phyloP scores from a whole-genome alignment of 2,113 vertebrate genomes.

The Neodon shergylaensis region DNA sequence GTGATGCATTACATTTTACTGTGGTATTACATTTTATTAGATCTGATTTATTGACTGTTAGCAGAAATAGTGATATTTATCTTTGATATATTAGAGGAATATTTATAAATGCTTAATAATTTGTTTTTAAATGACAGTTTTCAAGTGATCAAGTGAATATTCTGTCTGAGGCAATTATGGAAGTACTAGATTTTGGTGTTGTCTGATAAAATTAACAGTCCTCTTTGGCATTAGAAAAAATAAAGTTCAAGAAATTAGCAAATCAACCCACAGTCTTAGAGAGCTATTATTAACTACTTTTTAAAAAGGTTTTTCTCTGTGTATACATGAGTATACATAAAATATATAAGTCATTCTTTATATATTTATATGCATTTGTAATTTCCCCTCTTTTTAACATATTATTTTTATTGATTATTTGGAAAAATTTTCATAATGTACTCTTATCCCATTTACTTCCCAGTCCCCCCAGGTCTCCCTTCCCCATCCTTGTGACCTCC shows the following conservation, averaged over 20 bases:
- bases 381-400: not conserved
- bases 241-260: not conserved
- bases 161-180: constrained; percentile 5
- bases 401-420: too few species aligned
- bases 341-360: not conserved
- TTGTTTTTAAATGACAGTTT: constrained; percentile 37
- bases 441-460: too few species aligned
- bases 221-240: constrained; percentile 8
- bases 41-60: constrained; percentile 33
- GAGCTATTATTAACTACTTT: not conserved
- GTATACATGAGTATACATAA: not conserved
- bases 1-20: not conserved
- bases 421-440: too few species aligned
- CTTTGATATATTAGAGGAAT: constrained; percentile 15
- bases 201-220: not conserved
- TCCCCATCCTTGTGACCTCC: too few species aligned
- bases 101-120: not conserved
- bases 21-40: not conserved
- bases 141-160: not conserved
- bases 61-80: constrained; percentile 23
- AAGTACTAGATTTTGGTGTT: constrained; percentile 23
- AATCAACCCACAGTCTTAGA: not conserved
- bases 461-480: too few species aligned
- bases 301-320: constrained; percentile 35
- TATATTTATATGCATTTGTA: not conserved